Conservation (phyloP, 2,797 vertebrate genomes). For the Threskiornis aethiopicus region DNA sequence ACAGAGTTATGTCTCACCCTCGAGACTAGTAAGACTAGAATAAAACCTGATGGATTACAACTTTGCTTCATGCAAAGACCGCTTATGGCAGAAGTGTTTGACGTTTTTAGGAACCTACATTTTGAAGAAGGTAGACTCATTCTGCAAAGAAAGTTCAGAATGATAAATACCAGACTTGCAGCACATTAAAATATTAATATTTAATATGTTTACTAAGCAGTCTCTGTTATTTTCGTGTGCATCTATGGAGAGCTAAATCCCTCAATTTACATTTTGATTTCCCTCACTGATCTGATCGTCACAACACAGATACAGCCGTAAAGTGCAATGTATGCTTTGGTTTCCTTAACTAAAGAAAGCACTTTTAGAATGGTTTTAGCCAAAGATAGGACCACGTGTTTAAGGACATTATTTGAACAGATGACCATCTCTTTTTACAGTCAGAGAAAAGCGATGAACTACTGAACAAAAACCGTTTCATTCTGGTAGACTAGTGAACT, state of each 20-base stretch:
- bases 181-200: slow-evolving; percentile 48
- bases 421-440: neutral
- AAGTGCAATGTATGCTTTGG: slow-evolving; percentile 20
- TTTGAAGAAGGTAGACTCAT: neutral
- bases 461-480: neutral
- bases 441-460: slow-evolving; percentile 7
- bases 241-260: neutral
- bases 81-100: neutral
- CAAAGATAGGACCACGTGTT: neutral
- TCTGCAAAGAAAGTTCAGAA: slow-evolving; percentile 57
- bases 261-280: neutral
- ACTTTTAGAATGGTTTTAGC: neutral
- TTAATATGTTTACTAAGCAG: slow-evolving; percentile 45
- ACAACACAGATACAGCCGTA: slow-evolving; percentile 38
- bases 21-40: neutral
- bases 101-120: neutral
- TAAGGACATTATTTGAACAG: neutral
- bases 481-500: neutral
- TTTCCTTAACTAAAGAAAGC: slow-evolving; percentile 30
- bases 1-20: slow-evolving; percentile 4
- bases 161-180: slow-evolving; percentile 57
- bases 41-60: neutral
- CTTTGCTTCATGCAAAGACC: neutral
- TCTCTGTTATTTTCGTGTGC: slow-evolving; percentile 22
- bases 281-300: slow-evolving; percentile 10